A percentile compares a stretch with the other conserved stretches of the same genome.
These are phyloP conservation scores for Gobio gobio DNA, from an alignment of 2,113 vertebrate species.

Conservation along the genomic window DNA sequence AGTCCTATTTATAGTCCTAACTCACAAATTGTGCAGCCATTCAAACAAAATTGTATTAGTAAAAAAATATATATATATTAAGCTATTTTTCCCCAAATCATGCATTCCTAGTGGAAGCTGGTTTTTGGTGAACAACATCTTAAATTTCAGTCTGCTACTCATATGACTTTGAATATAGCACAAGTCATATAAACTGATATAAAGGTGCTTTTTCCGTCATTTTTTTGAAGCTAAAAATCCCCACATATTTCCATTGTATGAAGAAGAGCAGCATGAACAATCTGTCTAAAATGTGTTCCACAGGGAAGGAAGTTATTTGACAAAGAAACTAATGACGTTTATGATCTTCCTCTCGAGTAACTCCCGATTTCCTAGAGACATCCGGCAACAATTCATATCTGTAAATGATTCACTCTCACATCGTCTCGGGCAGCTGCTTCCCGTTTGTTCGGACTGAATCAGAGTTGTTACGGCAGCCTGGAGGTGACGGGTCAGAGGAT, in stretches of 20 bases:
- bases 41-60: too few species aligned
- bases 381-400: not conserved
- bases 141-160: not conserved
- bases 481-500: slow-evolving; percentile 28
- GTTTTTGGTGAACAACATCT: not conserved
- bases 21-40: too few species aligned
- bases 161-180: not conserved
- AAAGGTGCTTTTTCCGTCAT: too few species aligned
- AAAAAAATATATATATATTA: too few species aligned
- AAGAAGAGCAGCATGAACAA: not conserved
- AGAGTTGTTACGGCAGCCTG: not conserved
- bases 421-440: not conserved
- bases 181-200: not conserved
- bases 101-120: not conserved
- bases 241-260: not conserved
- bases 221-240: not conserved
- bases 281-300: not conserved
- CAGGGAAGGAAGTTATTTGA: not conserved
- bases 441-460: not conserved
- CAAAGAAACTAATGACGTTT: not conserved
- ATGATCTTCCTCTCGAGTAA: not conserved
- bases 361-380: slow-evolving; percentile 8
- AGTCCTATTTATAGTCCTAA: too few species aligned
- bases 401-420: slow-evolving; percentile 1
- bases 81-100: not conserved